Conservation (phyloP, 2,888 invertebrate genomes). For the Cheilosia soror region DNA sequence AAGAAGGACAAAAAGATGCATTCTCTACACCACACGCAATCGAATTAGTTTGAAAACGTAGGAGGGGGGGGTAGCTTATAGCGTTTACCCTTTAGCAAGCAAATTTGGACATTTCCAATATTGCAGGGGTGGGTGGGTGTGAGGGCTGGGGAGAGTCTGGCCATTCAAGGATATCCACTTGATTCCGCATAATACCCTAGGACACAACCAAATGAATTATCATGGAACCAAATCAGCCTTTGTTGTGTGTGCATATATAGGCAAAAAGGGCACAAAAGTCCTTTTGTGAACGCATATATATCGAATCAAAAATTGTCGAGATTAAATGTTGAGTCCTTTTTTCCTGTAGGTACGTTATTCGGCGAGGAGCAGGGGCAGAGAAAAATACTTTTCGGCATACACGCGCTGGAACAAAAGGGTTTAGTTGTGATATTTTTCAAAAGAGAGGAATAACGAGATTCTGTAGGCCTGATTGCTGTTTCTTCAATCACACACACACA, state of each 20-base stretch:
- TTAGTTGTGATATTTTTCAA: conserved; percentile 34
- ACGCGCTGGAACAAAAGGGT: conserved; percentile 64
- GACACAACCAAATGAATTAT: conserved; percentile 63
- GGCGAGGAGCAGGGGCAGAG: not conserved
- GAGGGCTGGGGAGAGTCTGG: no score
- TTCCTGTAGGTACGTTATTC: not conserved
- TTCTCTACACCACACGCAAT: conserved; percentile 40
- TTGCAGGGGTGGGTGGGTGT: not conserved
- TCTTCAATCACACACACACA: conserved; percentile 27
- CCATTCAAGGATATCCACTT: conserved; percentile 33
- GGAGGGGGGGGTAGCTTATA: not conserved
- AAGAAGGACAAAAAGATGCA: conserved; percentile 37
- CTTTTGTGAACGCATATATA: conserved; percentile 28
- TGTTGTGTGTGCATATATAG: conserved; percentile 26
- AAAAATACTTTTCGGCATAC: conserved; percentile 58
- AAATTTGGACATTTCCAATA: conserved; percentile 12
- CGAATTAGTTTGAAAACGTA: conserved; percentile 30
- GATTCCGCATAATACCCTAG: conserved; percentile 25
- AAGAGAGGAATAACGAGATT: conserved; percentile 25
- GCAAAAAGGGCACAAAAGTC: conserved; percentile 35
- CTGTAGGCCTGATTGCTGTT: conserved; percentile 50
- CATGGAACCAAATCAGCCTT: conserved; percentile 47
- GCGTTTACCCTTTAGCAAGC: conserved; percentile 24
- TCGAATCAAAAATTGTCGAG: conserved; percentile 60
- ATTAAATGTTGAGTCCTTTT: conserved; percentile 66